Conservation (phyloP, 2,797 vertebrate species). For the Rhyacichthys aspro region DNA sequence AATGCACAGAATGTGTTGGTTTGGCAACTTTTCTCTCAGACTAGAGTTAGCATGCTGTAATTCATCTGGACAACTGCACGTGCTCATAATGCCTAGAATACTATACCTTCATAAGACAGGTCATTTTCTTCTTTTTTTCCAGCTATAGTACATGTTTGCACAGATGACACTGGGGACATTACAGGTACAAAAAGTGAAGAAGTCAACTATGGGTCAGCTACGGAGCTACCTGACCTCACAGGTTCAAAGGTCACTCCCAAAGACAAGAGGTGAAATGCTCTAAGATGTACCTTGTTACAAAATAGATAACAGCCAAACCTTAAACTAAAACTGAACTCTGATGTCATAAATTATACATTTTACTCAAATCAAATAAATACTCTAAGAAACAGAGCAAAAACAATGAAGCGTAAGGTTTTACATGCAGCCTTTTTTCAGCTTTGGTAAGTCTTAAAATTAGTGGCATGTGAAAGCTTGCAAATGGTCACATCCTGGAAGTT, state of each 20-base stretch:
- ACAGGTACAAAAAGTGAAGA: conserved; percentile 17
- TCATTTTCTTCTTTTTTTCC: background rate
- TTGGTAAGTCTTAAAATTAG: no score
- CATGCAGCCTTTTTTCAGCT: no score
- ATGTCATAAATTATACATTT: conserved; percentile 7
- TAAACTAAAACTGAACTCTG: conserved; percentile 52
- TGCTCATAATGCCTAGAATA: no score
- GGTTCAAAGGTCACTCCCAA: conserved; percentile 50
- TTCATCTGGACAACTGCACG: conserved; percentile 1
- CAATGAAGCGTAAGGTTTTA: background rate
- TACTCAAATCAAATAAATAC: background rate
- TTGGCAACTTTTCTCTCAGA: conserved; percentile 23
- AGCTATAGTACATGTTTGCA: background rate
- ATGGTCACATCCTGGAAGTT: no score
- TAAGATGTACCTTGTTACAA: conserved; percentile 36
- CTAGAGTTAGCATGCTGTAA: background rate
- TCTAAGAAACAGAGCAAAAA: background rate
- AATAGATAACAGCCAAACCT: conserved; percentile 30
- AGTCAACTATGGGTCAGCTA: conserved; percentile 50
- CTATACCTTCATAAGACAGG: no score
- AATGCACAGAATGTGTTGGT: conserved; percentile 60
- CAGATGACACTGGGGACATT: conserved; percentile 25
- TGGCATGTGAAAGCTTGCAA: no score
- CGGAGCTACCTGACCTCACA: conserved; percentile 29
- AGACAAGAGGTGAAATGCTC: conserved; percentile 33